These are phyloP conservation scores for Pempheris klunzingeri DNA, from an alignment of 2,797 vertebrate species.

Conservation along the genomic window DNA sequence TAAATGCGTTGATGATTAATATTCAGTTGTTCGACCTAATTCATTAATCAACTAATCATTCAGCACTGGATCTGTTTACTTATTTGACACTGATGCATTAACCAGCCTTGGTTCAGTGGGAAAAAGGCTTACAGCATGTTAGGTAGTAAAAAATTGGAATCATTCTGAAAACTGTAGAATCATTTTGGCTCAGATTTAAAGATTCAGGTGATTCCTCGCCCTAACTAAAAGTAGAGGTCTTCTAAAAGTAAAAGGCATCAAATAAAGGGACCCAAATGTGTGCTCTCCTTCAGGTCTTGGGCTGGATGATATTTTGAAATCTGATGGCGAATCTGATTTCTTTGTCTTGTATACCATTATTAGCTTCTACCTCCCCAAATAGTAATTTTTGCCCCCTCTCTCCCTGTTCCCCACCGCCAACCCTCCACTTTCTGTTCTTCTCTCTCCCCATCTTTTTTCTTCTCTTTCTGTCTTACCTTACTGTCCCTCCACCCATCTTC, in stretches of 20 bases:
- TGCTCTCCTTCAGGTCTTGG: background rate
- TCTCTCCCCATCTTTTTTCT: background rate
- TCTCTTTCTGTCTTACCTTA: background rate
- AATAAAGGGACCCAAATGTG: background rate
- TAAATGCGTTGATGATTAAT: too few species aligned
- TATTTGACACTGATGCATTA: too few species aligned
- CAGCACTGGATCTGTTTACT: too few species aligned
- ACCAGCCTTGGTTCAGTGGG: too few species aligned
- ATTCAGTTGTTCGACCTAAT: too few species aligned
- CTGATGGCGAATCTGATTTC: too few species aligned
- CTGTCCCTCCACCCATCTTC: background rate
- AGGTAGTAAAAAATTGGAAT: too few species aligned
- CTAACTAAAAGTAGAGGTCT: background rate
- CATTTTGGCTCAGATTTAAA: background rate
- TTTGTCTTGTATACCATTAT: background rate
- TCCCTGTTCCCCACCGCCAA: slow-evolving; percentile 24
- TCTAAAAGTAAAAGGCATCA: background rate
- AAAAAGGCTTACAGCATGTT: too few species aligned
- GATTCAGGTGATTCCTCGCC: background rate
- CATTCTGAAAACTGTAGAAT: too few species aligned
- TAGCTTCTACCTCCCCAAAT: background rate
- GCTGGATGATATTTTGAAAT: background rate
- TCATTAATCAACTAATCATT: too few species aligned
- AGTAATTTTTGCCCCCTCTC: slow-evolving; percentile 23
- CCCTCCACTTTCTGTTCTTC: slow-evolving; percentile 16